phyloP scores from a whole-genome alignment of 2,113 vertebrate genomes.

The Microtus montanus region DNA sequence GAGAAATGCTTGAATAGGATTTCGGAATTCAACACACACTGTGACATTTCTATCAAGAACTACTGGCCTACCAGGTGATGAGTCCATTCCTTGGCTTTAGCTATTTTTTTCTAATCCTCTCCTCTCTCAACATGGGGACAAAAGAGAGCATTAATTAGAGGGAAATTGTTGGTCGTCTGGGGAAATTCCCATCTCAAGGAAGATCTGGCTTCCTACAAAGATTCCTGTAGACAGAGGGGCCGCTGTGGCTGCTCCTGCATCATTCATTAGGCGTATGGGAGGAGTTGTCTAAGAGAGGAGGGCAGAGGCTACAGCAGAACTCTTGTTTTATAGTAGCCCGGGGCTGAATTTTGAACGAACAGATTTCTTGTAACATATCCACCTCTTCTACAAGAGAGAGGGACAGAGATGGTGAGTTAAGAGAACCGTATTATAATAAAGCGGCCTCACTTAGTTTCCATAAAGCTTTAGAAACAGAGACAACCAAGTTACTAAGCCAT shows the following conservation, averaged over 20 bases:
- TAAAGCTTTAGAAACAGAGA: slow-evolving; percentile 35
- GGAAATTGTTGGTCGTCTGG: neutral
- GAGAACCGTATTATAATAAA: neutral
- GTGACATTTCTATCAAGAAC: neutral
- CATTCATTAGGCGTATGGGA: neutral
- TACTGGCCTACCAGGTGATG: neutral
- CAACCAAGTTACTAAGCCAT: neutral
- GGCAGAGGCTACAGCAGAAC: neutral
- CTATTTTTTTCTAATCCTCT: neutral
- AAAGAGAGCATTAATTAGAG: neutral
- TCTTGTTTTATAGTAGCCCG: neutral
- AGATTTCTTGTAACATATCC: neutral
- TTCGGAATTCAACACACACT: neutral
- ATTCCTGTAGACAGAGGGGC: neutral
- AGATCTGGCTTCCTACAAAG: neutral
- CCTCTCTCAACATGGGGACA: neutral
- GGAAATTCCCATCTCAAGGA: neutral
- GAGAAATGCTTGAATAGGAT: neutral
- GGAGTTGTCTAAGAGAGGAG: neutral
- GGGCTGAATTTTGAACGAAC: neutral
- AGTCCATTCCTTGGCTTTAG: no score
- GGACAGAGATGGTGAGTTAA: neutral
- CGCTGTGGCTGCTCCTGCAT: accelerated
- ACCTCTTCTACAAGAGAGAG: neutral
- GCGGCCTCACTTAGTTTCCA: neutral